Evolutionary conservation across 2,113 vertebrate species (phyloP).

Genomic region (Hippocampus abdominalis): DNA sequence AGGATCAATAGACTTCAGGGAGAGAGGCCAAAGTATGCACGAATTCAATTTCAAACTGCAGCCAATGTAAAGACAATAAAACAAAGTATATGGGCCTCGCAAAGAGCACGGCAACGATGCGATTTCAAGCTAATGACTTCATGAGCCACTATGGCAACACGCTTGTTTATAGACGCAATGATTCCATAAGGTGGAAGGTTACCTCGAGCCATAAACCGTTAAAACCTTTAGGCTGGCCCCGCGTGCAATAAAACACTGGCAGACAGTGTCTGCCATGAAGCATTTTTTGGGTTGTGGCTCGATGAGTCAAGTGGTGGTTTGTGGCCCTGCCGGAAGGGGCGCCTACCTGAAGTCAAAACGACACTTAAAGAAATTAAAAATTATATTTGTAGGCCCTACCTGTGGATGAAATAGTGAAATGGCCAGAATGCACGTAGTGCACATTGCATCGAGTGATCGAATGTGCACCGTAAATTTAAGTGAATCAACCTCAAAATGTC

Average conservation of each 20-base stretch:
- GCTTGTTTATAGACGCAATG: neutral
- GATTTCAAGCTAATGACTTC: neutral
- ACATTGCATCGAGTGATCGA: too few species aligned
- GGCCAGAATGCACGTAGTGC: too few species aligned
- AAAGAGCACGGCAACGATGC: neutral
- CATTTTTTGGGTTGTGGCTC: too few species aligned
- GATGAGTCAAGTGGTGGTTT: too few species aligned
- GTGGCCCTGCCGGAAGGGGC: too few species aligned
- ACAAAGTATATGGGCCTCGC: neutral
- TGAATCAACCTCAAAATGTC: too few species aligned
- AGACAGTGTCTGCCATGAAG: neutral
- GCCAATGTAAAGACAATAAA: neutral
- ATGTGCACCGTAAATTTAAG: too few species aligned
- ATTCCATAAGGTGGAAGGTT: neutral
- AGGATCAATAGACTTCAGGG: constrained; percentile 22
- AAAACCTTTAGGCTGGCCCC: constrained; percentile 17
- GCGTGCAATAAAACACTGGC: constrained; percentile 21
- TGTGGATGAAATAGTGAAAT: too few species aligned
- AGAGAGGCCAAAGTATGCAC: constrained; percentile 10
- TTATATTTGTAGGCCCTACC: too few species aligned
- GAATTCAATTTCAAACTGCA: constrained; percentile 12
- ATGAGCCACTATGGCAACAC: constrained; percentile 16
- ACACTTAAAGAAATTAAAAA: too few species aligned
- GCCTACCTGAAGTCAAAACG: too few species aligned
- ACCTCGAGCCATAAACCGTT: constrained; percentile 15